Conservation (phyloP, 2,797 vertebrate species). For the Gambusia yucatana region DNA sequence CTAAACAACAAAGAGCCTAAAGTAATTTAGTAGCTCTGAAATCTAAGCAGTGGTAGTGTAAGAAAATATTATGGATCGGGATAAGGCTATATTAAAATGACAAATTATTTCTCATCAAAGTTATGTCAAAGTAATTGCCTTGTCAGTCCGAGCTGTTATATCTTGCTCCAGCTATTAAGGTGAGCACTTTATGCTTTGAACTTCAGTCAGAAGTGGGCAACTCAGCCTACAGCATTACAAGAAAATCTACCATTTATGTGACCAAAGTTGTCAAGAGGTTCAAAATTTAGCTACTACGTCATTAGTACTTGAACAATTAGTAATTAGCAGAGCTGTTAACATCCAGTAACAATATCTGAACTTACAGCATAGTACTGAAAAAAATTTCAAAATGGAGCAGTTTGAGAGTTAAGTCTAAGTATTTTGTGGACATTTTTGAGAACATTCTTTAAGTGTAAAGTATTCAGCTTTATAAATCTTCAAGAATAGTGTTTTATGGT, state of each 20-base stretch:
- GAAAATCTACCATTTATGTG: not conserved
- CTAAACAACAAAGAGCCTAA: too few species aligned
- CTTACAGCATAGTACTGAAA: not conserved
- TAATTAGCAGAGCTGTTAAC: not conserved
- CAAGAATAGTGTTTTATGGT: slow-evolving; percentile 23
- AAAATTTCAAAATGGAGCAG: too few species aligned
- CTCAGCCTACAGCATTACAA: not conserved
- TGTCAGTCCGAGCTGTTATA: not conserved
- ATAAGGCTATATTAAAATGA: not conserved
- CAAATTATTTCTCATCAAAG: not conserved
- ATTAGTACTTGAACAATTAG: not conserved
- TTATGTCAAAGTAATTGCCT: not conserved
- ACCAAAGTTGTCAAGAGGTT: too few species aligned
- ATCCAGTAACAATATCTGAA: not conserved
- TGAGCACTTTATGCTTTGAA: not conserved
- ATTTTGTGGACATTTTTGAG: not conserved
- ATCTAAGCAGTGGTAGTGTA: not conserved
- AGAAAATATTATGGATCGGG: not conserved
- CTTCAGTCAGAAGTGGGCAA: not conserved
- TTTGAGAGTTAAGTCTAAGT: not conserved
- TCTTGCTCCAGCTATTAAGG: not conserved
- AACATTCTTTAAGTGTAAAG: not conserved
- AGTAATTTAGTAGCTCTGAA: not conserved
- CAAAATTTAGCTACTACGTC: not conserved
- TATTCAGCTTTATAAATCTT: not conserved